Evolutionary conservation across 1,140 invertebrate species (phyloP).

Genomic region (Microplitis demolitor): DNA sequence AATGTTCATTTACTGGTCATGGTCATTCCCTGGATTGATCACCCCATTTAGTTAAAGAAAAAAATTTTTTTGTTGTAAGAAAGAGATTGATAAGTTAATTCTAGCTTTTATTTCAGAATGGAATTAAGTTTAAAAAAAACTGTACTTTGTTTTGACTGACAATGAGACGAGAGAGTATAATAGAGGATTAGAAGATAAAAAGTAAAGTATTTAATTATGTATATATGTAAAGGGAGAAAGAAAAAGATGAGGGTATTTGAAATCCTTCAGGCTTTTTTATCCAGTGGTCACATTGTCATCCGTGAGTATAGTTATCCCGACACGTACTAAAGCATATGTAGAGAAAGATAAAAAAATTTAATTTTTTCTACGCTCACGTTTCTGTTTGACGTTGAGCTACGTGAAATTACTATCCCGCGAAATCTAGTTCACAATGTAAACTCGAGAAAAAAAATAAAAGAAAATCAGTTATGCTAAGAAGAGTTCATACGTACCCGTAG

Average conservation of each 20-base stretch:
- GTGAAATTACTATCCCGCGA: neutral
- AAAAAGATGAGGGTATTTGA: neutral
- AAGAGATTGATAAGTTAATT: no score
- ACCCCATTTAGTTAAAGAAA: no score
- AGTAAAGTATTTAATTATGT: no score
- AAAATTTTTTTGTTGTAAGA: no score
- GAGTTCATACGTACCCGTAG: no score
- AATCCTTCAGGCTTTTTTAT: conserved; percentile 23
- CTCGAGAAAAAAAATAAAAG: neutral
- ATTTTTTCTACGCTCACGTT: conserved; percentile 33
- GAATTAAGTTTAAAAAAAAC: no score
- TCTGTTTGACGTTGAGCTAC: conserved; percentile 3
- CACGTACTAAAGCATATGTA: conserved; percentile 12
- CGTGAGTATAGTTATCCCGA: conserved; percentile 1
- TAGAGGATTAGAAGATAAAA: no score
- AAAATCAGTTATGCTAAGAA: neutral
- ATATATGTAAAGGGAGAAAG: neutral
- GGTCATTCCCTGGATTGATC: no score
- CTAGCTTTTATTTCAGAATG: no score
- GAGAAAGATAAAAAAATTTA: conserved; percentile 37
- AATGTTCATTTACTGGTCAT: no score
- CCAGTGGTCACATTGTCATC: conserved; percentile 34
- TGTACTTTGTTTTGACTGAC: no score
- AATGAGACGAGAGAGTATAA: no score
- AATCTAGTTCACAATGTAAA: conserved; percentile 5